phyloP scores from a whole-genome alignment of 1,140 invertebrate species.

The Scylla paramamosain region DNA sequence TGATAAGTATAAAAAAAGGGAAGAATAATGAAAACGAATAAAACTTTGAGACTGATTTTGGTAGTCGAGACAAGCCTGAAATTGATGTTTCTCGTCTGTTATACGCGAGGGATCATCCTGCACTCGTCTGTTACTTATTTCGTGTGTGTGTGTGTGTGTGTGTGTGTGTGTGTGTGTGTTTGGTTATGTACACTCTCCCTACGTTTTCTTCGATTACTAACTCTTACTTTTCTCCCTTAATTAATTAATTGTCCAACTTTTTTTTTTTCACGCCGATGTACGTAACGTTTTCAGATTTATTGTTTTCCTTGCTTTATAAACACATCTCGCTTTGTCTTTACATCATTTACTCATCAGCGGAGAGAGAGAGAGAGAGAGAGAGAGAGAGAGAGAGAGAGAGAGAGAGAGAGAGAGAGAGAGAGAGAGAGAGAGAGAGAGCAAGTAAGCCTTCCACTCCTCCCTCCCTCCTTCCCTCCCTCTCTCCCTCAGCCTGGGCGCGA shows the following conservation, averaged over 20 bases:
- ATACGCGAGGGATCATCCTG: slow-evolving; percentile 32
- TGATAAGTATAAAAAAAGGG: slow-evolving; percentile 42
- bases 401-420: slow-evolving; percentile 25
- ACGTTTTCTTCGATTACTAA: neutral
- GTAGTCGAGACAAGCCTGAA: neutral
- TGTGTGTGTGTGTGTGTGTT: no score
- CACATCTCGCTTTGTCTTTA: no score
- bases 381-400: slow-evolving; percentile 45
- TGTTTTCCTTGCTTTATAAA: no score
- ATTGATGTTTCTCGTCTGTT: slow-evolving; percentile 29
- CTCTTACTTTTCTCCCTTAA: neutral
- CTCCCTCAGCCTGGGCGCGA: neutral
- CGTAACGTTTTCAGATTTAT: no score
- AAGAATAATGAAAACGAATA: slow-evolving; percentile 42
- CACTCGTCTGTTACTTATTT: no score
- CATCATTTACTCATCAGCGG: no score
- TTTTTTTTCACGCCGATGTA: neutral
- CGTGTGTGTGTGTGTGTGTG: no score
- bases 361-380: slow-evolving; percentile 41
- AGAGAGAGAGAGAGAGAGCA: slow-evolving; percentile 3
- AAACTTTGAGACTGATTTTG: slow-evolving; percentile 23
- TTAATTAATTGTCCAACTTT: neutral
- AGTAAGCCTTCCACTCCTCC: neutral
- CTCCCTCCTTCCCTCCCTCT: neutral
- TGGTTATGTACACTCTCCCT: no score